Conservation (phyloP, 2,888 invertebrate species). For the Prenolepis imparis region DNA sequence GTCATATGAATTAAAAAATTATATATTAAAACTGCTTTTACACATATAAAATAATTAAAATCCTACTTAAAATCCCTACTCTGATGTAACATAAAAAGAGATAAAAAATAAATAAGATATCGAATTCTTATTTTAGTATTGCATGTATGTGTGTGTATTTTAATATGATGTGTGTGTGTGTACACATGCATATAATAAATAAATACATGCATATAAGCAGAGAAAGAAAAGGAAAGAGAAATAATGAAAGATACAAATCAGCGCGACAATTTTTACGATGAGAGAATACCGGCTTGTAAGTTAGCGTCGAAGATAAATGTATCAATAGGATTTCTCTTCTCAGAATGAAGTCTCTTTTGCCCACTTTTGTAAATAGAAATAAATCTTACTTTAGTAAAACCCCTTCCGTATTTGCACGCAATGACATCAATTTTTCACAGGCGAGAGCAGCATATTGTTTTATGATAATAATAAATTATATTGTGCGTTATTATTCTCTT, state of each 20-base stretch:
- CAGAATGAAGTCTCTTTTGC: neutral
- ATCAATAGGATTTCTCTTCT: neutral
- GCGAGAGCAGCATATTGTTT: neutral
- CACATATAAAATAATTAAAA: too few relatives aligned
- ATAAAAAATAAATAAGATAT: too few relatives aligned
- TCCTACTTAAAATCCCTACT: too few relatives aligned
- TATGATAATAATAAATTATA: neutral
- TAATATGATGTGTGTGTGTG: neutral
- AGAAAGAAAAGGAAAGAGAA: neutral
- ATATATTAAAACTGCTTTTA: too few relatives aligned
- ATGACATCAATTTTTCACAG: slow-evolving; percentile 4
- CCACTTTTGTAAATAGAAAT: neutral
- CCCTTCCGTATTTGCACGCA: neutral
- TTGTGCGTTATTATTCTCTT: neutral
- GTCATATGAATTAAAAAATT: too few relatives aligned
- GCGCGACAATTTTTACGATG: neutral
- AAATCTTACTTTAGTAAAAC: slow-evolving; percentile 5
- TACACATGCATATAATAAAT: too few relatives aligned
- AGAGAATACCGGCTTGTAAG: neutral
- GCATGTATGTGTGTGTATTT: too few relatives aligned
- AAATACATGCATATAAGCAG: neutral
- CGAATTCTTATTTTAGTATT: too few relatives aligned
- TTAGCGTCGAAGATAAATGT: neutral
- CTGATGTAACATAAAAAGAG: too few relatives aligned
- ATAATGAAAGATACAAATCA: neutral